Base-by-base conservation (phyloP, 2,888 invertebrate genomes). In the Adelognathus sp. region DNA sequence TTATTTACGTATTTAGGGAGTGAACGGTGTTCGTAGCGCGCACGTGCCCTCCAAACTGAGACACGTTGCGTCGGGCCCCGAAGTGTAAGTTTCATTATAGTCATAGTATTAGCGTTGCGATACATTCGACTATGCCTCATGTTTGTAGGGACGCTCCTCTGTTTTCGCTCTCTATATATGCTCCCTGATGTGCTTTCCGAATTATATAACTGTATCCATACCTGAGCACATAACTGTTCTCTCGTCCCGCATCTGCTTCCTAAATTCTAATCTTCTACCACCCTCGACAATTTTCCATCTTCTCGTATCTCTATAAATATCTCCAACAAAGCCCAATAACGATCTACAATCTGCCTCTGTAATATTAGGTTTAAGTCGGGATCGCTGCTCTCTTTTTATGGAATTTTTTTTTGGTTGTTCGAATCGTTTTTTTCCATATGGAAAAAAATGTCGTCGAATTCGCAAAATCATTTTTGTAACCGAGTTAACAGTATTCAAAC, bases 41-140 rank as follows among this genome's bases (percentile, higher is more conserved):
- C 52, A 63, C 69, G 69, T 63, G 74, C 54, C 67, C 58, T n/a
- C n/a, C 7, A 16, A 29, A 44, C 46, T 24, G 39, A 39, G 39
- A 63, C 72, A 72, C 63, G 64, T 64, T 76, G 67, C 54, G 67
- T 29, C 50, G 67, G 67, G 63, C 44, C 39, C 64, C 69, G 67
- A 33, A 50, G 66, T 69, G 54, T 76, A 72, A 76, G 67, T 80
- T 81, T 80, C 77, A 79, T 79, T 70, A 79, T 77, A 41, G 76
- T 70, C 54, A 69, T 70, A 73, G 73, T 31, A 44, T 46, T 52
- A 29, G 36, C 54, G 46, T 36, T 16, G 50, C 67, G 60, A 76
- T 69, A 61, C 41, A 52, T 54, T 27, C 50, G 66, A 46, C 58
- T 44, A 71, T 61, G 58, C 41, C n/a, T n/a, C n/a, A n/a, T n/a